Evolutionary conservation across 2,113 vertebrate species (phyloP), one percentile per base, ranked within the genome.

Genomic region (Nesospiza acunhae): DNA sequence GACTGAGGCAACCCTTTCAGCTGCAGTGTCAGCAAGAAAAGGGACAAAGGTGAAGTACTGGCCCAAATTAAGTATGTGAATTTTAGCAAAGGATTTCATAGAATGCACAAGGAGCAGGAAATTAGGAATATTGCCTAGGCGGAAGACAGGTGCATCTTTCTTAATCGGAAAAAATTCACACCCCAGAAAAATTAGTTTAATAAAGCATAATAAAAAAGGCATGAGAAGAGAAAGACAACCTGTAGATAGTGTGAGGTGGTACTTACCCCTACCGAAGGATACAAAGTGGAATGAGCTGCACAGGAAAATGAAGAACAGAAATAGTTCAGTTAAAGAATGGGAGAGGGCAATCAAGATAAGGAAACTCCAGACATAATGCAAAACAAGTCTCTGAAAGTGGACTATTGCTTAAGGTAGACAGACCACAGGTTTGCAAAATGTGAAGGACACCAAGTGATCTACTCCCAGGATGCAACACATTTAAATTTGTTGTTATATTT

Each of bases 31-130:
- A 89, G 47, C 12, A 47, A 46, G 41, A 56, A 47, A 73, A 73
- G 35, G 19, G 33, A 76, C 14, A 50, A 66, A 89, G 67, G 27
- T 33, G 58, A 95, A 82, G 42, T 41, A 64, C 16, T 13, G 53
- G 21, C 41, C 53, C 5, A 9, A 91, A 66, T 78, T 44, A 70
- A 84, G 23, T 10, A 58, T 5, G 9, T 56, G 31, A 89, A 74
- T 90, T 84, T 86, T 58, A 80, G 68, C 41, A 89, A 70, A 66
- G 11, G 14, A 74, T 73, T 90, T 92, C 6, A 58, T 7, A 89
- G 31, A 16, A 69, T 70, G 70, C n/a, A 11, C 53, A 46, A 88
- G 58, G 46, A 77, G 50, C 12, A 33, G 20, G 77, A 79, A 84
- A 93, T 59, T 78, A 88, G 30, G 21, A 87, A 75, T 67, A 87